Base-by-base conservation (phyloP, 2,797 vertebrate species). In the Clamator glandarius region DNA sequence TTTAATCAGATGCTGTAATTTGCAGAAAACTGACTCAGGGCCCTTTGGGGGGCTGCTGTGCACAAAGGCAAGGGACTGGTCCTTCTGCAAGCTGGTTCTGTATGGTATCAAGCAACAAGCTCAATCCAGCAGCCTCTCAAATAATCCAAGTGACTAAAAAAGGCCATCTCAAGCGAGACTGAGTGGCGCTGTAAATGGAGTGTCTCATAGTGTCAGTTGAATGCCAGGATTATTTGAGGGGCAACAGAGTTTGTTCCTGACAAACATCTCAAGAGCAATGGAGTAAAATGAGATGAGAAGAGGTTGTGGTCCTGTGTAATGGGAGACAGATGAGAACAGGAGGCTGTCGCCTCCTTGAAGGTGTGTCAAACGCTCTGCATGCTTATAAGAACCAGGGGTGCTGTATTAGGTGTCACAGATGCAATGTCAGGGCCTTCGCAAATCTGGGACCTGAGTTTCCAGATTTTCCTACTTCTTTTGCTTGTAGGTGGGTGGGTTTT, bases 81-180 rank as follows among this genome's bases (percentile, higher is more conserved):
- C 52, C 52, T 4, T 1, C 55, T 50, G 33, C 61, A 28, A 57
- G 39, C 70, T 84, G 63, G 31, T 44, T 89, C 59, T 72, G 29
- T 46, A 12, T 1, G 0, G 29, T 29, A 9, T 46, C 23, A 19
- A 19, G 15, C 59, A 57, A 41, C 9, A 4, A 11, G 29, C 29
- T 73, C 35, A 9, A 46, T 28, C 50, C 36, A 72, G 9, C 20
- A 35, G 59, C 75, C 33, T 48, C 13, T 46, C 33, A 52, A 75
- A 39, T 31, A 64, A 21, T 44, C 52, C 58, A 35, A 66, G 41
- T 29, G 18, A 36, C 73, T 54, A 29, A 64, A 74, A 51, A 61
- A 36, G 59, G 39, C 44, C 51, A 63, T 13, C 52, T 19, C 6
- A 6, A 1, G 2, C 0, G 0, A 87, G 51, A 25, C 46, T 10